Evolutionary conservation across 1,140 invertebrate species (phyloP), one percentile per base, ranked within the genome.

Genomic region (Telenomus remus): DNA sequence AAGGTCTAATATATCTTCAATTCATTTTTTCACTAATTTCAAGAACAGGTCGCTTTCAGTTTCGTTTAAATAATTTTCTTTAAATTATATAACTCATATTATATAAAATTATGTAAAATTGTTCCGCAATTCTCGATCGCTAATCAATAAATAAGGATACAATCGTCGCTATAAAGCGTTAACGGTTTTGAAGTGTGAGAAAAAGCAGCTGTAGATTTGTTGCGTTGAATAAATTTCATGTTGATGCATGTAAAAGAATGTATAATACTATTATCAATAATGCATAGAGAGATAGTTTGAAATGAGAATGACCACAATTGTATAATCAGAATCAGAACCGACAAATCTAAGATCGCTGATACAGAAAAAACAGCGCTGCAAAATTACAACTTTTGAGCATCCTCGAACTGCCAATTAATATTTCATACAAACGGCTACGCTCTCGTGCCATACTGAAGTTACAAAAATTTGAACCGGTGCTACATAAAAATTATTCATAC

Each of bases 191-290:
- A 6, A 27, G 19, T 27, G 19, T 27, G 19, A 27, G 19, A 27
- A 27, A 27, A 27, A 27, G 19, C 19, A 27, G 19, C 19, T 27
- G 19, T 27, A 27, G 19, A 27, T 39, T 39, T 39, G 37, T 11
- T 9, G 35, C 8, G n/a, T 34, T 27, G 6, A 27, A 51, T 39
- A 11, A 37, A 47, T 65, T 33, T 27, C 9, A 49, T 35, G 3
- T 27, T 27, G 39, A 50, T 68, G 15, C 27, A 51, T 19, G 57
- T 51, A 51, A 56, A 35, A 9, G 27, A 33, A 7, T n/a, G 11
- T 16, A 77, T 83, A 84, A 84, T 82, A 80, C 74, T 64, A 48
- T 39, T 61, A 83, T 84, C 55, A 84, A 84, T 82, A 84, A 84
- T 85, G 70, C 81, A 83, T 27, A 16, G 7, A 54, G 51, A 47